Base-by-base conservation (phyloP, 2,113 vertebrate genomes). In the Ceyx cyanopectus region DNA sequence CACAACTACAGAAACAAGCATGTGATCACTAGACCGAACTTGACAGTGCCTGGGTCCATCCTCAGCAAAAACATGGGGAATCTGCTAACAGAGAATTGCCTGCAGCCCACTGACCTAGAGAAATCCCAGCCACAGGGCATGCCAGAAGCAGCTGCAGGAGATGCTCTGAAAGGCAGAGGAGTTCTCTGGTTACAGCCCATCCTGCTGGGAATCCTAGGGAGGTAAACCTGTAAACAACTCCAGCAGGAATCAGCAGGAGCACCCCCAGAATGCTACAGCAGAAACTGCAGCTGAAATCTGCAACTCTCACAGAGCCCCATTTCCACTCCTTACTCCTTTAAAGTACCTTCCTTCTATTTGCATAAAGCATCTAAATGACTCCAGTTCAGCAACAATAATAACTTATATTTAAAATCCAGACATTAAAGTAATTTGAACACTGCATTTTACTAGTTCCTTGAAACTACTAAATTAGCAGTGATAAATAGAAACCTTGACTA, bases 221-320 rank as follows among this genome's bases (percentile, higher is more conserved):
- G 43, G 30, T 32, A 67, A 80, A 20, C 24, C 40, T 1, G 17
- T 48, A 66, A 40, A 57, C 51, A 58, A 58, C 7, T 29, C 56
- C 53, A 19, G 20, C 8, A 23, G 73, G 34, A 86, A 54, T 18
- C 69, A 75, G n/a, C 12, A 18, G 21, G 23, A 75, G 5, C 29
- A 62, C 29, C 61, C 60, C 67, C 50, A 51, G 30, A 85, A 85
- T 3, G 17, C 41, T 26, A 19, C 2, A 10, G 30, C 17, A 61
- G 19, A 8, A 66, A 53, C 3, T 30, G 34, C 0, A 53, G 29
- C 0, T 14, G 45, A 21, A 53, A 57, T 58, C 2, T 22, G 53
- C 46, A 58, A 2, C 27, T 75, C 45, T 46, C 8, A 7, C 30
- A 37, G 24, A 79, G 12, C 37, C 27, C 76, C 11, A 7, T 12